Base-by-base conservation (phyloP, 2,888 invertebrate genomes). In the Drosophila silvestris region DNA sequence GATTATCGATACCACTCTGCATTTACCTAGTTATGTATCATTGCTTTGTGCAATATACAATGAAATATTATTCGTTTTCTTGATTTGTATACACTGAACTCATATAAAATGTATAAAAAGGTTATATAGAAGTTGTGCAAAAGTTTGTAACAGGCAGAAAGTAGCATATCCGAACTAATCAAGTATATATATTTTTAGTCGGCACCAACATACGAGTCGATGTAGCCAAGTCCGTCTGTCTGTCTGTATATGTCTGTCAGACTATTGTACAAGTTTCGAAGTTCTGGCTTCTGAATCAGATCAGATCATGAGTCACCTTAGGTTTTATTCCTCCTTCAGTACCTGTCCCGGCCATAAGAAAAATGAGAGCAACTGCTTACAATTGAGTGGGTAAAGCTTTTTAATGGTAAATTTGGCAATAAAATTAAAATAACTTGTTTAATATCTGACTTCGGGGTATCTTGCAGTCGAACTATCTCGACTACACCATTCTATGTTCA, bases 1-100 rank as follows among this genome's bases (percentile, higher is more conserved):
- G 58, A 57, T 70, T 74, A 79, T 75, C 64, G 70, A 82, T 84
- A 82, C 64, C 70, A 60, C 58, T 70, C 60, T 28, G 69, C 58
- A 60, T 33, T 58, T 52, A 61, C n/a, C 37, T 10, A 19, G 37
- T 26, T 14, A 56, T 35, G 26, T 54, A 54, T 54, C 35, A 9
- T 14, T 30, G 28, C 16, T 39, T 28, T 28, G 37, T 39, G 28
- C 37, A 28, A n/a, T 28, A 3, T 37, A 56, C 28, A n/a, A 37
- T 47, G 14, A 26, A 22, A 47, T 47, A 4, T 22, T 47, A 22
- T 22, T 14, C 47, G 44, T 22, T 47, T 47, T 7, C 6, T 47
- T 22, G 47, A 22, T 22, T 14, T 4, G 22, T 22, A 44, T 22
- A 7, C 22, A 1, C 44, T 22, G 47, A 47, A 14, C 47, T 6